These are phyloP conservation scores for Tenualosa ilisha DNA, from an alignment of 2,797 vertebrate species.

Conservation along the genomic window DNA sequence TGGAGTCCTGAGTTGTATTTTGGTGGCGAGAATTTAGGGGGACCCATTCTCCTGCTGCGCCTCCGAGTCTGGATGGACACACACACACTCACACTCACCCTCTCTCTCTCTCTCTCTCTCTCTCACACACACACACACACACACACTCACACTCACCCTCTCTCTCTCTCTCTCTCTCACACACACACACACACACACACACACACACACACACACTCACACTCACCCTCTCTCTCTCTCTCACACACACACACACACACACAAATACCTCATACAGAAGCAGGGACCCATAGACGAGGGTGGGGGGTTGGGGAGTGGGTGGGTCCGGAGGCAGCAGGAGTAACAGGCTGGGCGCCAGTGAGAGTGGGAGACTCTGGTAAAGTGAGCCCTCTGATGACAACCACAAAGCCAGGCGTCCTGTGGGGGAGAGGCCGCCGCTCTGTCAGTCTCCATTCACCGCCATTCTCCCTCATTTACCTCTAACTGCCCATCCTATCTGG, in stretches of 20 bases:
- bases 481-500: background rate
- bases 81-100: background rate
- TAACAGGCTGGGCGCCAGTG: background rate
- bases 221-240: background rate
- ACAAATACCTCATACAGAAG: background rate
- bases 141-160: too few relatives aligned
- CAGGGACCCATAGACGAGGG: background rate
- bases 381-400: background rate
- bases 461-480: background rate
- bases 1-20: constrained; percentile 47
- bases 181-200: background rate
- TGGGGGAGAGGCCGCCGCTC: background rate
- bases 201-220: background rate
- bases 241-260: background rate
- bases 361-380: background rate
- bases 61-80: background rate
- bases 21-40: constrained; percentile 45
- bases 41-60: constrained; percentile 16
- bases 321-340: background rate
- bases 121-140: background rate
- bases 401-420: background rate
- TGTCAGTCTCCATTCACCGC: constrained; percentile 9
- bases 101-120: background rate
- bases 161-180: too few relatives aligned
- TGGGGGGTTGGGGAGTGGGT: background rate